A percentile compares a stretch with the other conserved stretches of the same genome.
Conservation (phyloP, 2,888 invertebrate species). For the Hedychridium roseum region DNA sequence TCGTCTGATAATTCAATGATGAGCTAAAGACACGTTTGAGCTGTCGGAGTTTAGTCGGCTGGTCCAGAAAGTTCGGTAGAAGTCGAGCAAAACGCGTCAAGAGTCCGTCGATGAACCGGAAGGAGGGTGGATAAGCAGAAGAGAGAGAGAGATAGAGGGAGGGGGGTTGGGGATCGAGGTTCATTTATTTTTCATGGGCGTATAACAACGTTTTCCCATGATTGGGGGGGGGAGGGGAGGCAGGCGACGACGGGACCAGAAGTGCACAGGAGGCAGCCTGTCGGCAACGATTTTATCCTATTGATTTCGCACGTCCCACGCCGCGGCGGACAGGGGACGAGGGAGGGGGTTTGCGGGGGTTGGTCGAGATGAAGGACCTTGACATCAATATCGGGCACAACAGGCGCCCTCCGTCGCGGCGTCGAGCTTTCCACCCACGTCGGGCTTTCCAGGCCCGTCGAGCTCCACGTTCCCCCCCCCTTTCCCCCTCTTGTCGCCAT, state of each 20-base stretch:
- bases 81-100: no score
- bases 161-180: no score
- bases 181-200: no score
- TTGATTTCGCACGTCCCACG: conserved; percentile 59
- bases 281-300: conserved; percentile 53
- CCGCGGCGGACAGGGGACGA: conserved; percentile 48
- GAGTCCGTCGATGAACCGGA: no score
- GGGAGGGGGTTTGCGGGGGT: no score
- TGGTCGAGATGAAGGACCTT: conserved; percentile 58
- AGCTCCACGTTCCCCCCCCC: neutral
- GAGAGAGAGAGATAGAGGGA: no score
- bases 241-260: neutral
- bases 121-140: no score
- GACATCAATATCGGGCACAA: conserved; percentile 54
- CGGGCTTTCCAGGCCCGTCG: conserved; percentile 17
- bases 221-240: neutral
- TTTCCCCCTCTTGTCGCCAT: neutral
- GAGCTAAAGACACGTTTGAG: no score
- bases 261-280: conserved; percentile 20
- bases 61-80: no score
- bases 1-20: no score
- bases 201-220: no score
- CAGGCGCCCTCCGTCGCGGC: conserved; percentile 31
- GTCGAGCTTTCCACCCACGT: conserved; percentile 25
- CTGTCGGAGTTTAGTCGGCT: no score